These are phyloP conservation scores for Pimephales promelas DNA, from an alignment of 2,113 vertebrate genomes.

Conservation along the genomic window DNA sequence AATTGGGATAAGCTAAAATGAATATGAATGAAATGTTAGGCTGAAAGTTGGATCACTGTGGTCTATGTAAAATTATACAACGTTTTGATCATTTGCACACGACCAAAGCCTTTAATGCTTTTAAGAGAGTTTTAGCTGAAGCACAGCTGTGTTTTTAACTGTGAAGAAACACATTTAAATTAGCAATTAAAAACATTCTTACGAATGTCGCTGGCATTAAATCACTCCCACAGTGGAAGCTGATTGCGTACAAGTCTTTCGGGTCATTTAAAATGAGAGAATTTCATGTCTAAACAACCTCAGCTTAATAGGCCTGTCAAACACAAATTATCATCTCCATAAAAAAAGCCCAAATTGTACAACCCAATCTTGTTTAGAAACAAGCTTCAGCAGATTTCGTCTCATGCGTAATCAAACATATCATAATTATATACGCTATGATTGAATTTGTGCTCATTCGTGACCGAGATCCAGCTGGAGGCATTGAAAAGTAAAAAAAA, in stretches of 20 bases:
- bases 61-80: conserved; percentile 1
- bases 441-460: neutral
- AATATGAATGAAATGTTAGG: conserved; percentile 15
- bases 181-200: conserved; percentile 28
- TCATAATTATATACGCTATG: conserved; percentile 13
- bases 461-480: neutral
- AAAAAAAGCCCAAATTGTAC: neutral
- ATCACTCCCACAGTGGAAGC: conserved; percentile 9
- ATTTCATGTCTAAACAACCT: neutral
- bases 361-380: conserved; percentile 16
- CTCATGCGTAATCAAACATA: conserved; percentile 10
- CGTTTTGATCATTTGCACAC: conserved; percentile 13
- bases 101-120: conserved; percentile 12
- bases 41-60: neutral
- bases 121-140: conserved; percentile 8
- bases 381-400: neutral
- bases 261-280: conserved; percentile 12
- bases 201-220: neutral
- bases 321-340: conserved; percentile 3
- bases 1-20: neutral
- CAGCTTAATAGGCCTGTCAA: conserved; percentile 8
- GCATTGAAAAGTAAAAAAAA: neutral
- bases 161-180: conserved; percentile 6
- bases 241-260: conserved; percentile 2
- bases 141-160: conserved; percentile 28